phyloP scores from a whole-genome alignment of 2,888 invertebrate species.

The Automeris io region DNA sequence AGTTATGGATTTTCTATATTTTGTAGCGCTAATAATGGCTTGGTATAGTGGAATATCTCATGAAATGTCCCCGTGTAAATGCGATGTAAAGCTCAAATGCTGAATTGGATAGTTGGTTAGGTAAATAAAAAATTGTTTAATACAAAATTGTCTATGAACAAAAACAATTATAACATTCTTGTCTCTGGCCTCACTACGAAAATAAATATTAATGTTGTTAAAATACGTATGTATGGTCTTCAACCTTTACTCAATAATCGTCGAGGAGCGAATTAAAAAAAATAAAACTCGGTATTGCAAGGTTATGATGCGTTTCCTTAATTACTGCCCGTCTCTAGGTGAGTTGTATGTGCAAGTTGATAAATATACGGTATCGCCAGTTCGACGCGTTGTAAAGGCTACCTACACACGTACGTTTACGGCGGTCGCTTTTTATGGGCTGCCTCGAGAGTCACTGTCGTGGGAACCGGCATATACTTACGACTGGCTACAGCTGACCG shows the following conservation, averaged over 20 bases:
- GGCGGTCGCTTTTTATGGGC: slow-evolving; percentile 71
- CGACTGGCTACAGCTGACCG: slow-evolving; percentile 70
- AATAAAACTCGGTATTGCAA: slow-evolving; percentile 25
- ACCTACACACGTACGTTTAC: slow-evolving; percentile 69
- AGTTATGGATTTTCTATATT: too few species aligned
- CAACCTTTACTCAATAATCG: slow-evolving; percentile 18
- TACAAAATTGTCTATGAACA: too few species aligned
- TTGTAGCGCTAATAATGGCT: too few species aligned
- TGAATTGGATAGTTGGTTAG: too few species aligned
- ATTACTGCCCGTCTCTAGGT: slow-evolving; percentile 34
- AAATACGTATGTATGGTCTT: slow-evolving; percentile 8
- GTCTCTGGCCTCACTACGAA: too few species aligned
- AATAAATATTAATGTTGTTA: too few species aligned
- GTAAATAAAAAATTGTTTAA: too few species aligned
- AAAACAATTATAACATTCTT: too few species aligned
- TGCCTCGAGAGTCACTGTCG: slow-evolving; percentile 67
- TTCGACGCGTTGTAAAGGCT: slow-evolving; percentile 60
- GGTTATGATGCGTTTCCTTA: slow-evolving; percentile 35
- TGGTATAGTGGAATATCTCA: too few species aligned
- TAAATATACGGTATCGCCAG: slow-evolving; percentile 49
- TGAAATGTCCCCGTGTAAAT: too few species aligned
- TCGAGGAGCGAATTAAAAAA: slow-evolving; percentile 23
- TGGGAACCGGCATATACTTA: slow-evolving; percentile 75
- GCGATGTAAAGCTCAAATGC: too few species aligned
- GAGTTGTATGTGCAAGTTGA: slow-evolving; percentile 28